Evolutionary conservation across 2,113 vertebrate genomes (phyloP), one percentile per base, ranked within the genome.

Genomic region (Phoenicopterus ruber): DNA sequence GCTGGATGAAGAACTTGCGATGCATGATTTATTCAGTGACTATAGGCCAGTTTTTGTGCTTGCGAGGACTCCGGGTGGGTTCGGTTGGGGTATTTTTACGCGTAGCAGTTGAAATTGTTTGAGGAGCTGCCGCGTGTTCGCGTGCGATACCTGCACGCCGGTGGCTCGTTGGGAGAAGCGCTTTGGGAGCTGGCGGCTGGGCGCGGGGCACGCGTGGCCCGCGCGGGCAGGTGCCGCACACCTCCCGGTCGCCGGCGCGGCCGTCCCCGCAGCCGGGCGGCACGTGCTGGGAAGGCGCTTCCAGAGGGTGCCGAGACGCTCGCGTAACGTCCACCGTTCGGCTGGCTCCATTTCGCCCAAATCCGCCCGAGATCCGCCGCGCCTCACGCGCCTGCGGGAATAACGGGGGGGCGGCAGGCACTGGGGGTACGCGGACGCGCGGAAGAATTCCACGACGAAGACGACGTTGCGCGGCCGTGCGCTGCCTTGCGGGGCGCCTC

Each of bases 151-250:
- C 55, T 5, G 17, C 9, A 2, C 0, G 9, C 18, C 44, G 5
- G 63, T 1, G 38, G 34, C 40, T 88, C 4, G 31, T 19, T 8
- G 28, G 29, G 66, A 81, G 76, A 28, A 44, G 17, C 4, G 0
- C 17, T 54, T 36, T 3, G 42, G 1, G 0, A 1, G 38, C 2
- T 17, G 38, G 65, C 13, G 13, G 20, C 11, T 21, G 16, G 67
- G 49, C 22, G 69, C 0, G 1, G 62, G 34, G 11, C 19, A 3
- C 1, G 0, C 0, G 3, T 25, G 69, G 57, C 47, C 73, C 82
- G 34, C 25, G 3, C 1, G 4, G 70, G 14, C 42, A 59, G 74
- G 49, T 52, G 79, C 67, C 83, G 1, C 2, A 3, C 47, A 25
- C 52, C 66, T 46, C 47, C 40, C 7, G 73, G 3, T 17, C 66